Conservation (phyloP, 2,797 vertebrate genomes). For the Smutsia temminckii region DNA sequence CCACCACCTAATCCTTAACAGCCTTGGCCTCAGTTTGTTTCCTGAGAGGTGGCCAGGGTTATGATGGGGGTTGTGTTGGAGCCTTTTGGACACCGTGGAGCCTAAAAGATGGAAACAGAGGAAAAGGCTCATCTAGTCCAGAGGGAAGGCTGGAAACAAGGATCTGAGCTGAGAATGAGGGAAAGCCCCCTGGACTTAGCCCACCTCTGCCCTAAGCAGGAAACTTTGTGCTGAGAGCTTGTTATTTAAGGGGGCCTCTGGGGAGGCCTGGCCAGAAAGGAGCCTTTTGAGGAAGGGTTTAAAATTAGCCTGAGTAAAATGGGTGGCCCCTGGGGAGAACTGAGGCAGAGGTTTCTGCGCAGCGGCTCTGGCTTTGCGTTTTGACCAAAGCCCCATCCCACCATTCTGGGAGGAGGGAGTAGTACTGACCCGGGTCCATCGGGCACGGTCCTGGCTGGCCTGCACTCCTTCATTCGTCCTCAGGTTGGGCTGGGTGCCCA, state of each 20-base stretch:
- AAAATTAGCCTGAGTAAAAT: constrained; percentile 70
- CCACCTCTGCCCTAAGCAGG: neutral
- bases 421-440: neutral
- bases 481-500: neutral
- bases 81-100: neutral
- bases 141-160: neutral
- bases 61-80: neutral
- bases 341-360: constrained; percentile 23
- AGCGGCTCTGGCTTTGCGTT: neutral
- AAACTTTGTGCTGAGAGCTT: constrained; percentile 66
- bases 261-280: constrained; percentile 61
- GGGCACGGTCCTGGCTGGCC: neutral
- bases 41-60: neutral
- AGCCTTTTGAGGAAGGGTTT: constrained; percentile 60
- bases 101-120: neutral
- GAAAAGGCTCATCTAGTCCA: neutral
- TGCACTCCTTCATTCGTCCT: neutral
- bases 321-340: constrained; percentile 21
- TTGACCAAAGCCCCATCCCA: neutral
- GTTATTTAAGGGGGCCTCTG: constrained; percentile 63
- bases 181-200: neutral
- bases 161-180: neutral
- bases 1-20: no score
- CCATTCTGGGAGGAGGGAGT: neutral
- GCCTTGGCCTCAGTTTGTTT: neutral